Evolutionary conservation across 1,140 invertebrate genomes (phyloP), one percentile per base, ranked within the genome.

Genomic region (Pristionchus pacificus): DNA sequence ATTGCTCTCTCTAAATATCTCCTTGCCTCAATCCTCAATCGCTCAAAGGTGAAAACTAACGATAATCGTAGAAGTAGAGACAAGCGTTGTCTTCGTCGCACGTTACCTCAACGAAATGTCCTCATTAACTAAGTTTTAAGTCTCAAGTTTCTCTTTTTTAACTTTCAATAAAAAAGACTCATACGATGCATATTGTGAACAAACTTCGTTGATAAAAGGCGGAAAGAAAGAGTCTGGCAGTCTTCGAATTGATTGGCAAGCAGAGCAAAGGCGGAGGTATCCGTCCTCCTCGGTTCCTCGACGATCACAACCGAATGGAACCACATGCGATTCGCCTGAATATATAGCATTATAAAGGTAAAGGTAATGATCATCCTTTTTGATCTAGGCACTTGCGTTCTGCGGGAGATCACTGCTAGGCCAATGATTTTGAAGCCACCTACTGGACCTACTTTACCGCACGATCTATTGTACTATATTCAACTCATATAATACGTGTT

Each of bases 291-390:
- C 76, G 38, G 77, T 77, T 49, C 81, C 81, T 60, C 81, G 62
- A 78, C 84, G 84, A 65, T 84, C 82, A 70, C 81, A 83, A 1
- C 81, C 81, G 71, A 84, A 83, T 30, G 81, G 81, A 24, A 83
- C 81, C 19, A 82, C 79, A 62, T 83, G 82, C 2, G 81, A 83
- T 67, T 83, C 79, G 6, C 81, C 81, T 83, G 63, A 63, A 82
- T 29, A 10, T 28, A n/a, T 38, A 65, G n/a, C n/a, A n/a, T n/a
- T n/a, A n/a, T n/a, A n/a, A n/a, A n/a, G n/a, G n/a, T n/a, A n/a
- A n/a, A n/a, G n/a, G n/a, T n/a, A n/a, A n/a, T n/a, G n/a, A n/a
- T n/a, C n/a, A n/a, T n/a, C n/a, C n/a, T n/a, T n/a, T n/a, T n/a
- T n/a, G n/a, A n/a, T n/a, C n/a, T n/a, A n/a, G n/a, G n/a, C n/a